These are phyloP conservation scores for Spilarctia lutea DNA, from an alignment of 2,888 invertebrate genomes.

Conservation along the genomic window DNA sequence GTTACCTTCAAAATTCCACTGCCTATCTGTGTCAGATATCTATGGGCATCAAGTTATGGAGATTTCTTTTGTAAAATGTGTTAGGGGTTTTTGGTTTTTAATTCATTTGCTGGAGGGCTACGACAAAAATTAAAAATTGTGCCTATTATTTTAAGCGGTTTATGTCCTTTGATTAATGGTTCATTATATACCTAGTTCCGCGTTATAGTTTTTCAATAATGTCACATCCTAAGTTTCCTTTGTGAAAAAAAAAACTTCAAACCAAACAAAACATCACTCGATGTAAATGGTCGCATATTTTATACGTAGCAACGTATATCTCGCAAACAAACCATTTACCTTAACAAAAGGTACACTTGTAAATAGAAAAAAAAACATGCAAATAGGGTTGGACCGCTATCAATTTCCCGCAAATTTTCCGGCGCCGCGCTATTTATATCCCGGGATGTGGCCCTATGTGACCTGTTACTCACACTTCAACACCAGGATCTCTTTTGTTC, in stretches of 20 bases:
- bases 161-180: neutral
- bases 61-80: too few relatives aligned
- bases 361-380: conserved; percentile 61
- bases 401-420: conserved; percentile 64
- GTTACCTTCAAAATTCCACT: too few relatives aligned
- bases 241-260: neutral
- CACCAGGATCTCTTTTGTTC: conserved; percentile 60
- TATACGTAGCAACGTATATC: conserved; percentile 22
- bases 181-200: too few relatives aligned
- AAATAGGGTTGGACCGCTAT: conserved; percentile 63
- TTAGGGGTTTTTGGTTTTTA: too few relatives aligned
- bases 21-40: too few relatives aligned
- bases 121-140: too few relatives aligned
- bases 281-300: conserved; percentile 34
- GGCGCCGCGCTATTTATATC: conserved; percentile 61
- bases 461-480: conserved; percentile 71
- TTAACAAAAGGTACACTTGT: conserved; percentile 58
- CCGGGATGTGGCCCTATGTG: conserved; percentile 54
- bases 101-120: too few relatives aligned
- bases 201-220: neutral
- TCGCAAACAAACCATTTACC: conserved; percentile 37
- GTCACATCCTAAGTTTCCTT: neutral
- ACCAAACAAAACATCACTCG: conserved; percentile 16
- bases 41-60: too few relatives aligned
- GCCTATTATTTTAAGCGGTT: too few relatives aligned